Evolutionary conservation across 2,888 invertebrate species (phyloP), one percentile per base, ranked within the genome.

Genomic region (Dryocosmus kuriphilus): DNA sequence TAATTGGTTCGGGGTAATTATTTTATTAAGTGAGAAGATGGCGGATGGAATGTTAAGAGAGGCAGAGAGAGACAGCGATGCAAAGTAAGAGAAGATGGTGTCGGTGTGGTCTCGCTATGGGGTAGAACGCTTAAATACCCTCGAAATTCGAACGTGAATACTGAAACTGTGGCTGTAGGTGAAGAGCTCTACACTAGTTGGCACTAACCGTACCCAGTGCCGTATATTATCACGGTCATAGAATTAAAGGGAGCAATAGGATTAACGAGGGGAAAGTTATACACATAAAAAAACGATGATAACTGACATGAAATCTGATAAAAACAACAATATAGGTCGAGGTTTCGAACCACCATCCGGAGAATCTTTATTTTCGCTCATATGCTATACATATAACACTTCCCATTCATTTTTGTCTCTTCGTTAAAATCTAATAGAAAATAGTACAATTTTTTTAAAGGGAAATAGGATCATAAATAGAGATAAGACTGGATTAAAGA

Each of bases 11-110:
- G 83, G 88, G 89, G 89, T 91, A 91, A 91, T 91, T 91, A 91
- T 91, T 91, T 91, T 90, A 91, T 91, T 91, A 91, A 90, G 91
- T 91, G 91, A 91, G 90, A 91, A 91, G 88, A 91, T 90, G 90
- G 90, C 89, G 90, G 89, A 87, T 87, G 86, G 90, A 91, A 91
- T 91, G 86, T 87, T 87, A 90, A 91, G 88, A 88, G 88, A 85
- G 87, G 84, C 71, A 74, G 75, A 78, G 82, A 81, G 79, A 71
- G 80, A 82, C 82, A 79, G 27, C 82, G 63, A 78, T 77, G 82
- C 83, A 82, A 82, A 83, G 81, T 65, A 24, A 61, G 78, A 74
- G 80, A 75, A 80, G 67, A 73, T 75, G 55, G 62, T 65, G 30
- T 35, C 65, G 71, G 76, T 57, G 24, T 65, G 74, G 77, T 65